These are phyloP conservation scores for Acholoe squamosa DNA, from an alignment of 2,888 invertebrate genomes.

Conservation along the genomic window DNA sequence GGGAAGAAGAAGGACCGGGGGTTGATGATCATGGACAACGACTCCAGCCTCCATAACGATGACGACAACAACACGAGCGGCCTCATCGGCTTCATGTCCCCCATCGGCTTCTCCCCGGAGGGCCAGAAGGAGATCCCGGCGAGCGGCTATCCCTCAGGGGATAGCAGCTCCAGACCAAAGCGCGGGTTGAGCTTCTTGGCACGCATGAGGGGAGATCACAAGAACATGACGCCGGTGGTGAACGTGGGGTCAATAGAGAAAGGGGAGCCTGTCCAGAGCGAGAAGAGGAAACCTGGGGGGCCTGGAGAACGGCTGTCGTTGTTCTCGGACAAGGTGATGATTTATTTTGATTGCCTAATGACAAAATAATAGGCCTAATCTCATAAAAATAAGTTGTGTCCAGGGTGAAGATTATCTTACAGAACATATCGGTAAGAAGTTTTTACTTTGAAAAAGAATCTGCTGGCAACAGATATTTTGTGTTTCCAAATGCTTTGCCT, in stretches of 20 bases:
- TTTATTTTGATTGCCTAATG: no score
- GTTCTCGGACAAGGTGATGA: conserved; percentile 11
- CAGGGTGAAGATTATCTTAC: no score
- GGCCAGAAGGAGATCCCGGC: conserved; percentile 8
- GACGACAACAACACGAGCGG: neutral
- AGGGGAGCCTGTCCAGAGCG: neutral
- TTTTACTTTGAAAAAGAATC: no score
- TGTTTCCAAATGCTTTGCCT: no score
- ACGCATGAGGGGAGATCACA: neutral
- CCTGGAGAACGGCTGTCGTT: conserved; percentile 34
- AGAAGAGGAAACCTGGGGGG: neutral
- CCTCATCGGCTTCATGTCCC: conserved; percentile 24
- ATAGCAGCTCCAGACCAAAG: neutral
- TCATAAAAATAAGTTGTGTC: no score
- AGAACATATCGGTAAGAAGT: no score
- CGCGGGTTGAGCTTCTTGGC: conserved; percentile 38
- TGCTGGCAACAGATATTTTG: no score
- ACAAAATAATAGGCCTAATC: no score
- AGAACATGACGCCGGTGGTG: conserved; percentile 27
- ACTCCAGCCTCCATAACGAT: conserved; percentile 18
- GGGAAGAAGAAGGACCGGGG: neutral
- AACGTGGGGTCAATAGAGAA: conserved; percentile 5
- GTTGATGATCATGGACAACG: conserved; percentile 33
- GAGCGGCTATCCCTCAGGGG: neutral
- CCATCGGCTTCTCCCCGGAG: conserved; percentile 49